phyloP scores from a whole-genome alignment of 2,113 vertebrate species.

The Mobula birostris region DNA sequence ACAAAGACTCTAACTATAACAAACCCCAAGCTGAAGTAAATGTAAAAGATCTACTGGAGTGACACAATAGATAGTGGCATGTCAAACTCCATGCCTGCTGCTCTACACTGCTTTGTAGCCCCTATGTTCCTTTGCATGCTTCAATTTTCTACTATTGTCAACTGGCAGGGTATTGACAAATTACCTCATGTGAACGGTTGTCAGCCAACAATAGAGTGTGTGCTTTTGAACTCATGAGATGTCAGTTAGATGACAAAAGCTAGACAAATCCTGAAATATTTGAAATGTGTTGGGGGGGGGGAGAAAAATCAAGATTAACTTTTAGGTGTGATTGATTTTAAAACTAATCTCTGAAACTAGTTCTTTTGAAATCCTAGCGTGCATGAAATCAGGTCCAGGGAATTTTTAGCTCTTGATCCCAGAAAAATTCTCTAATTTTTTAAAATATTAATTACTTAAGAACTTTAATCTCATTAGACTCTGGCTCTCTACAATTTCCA shows the following conservation, averaged over 20 bases:
- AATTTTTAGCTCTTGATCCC: too few relatives aligned
- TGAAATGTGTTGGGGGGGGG: background rate
- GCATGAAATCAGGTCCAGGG: too few relatives aligned
- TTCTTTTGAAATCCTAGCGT: too few relatives aligned
- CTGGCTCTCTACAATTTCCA: too few relatives aligned
- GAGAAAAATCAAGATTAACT: background rate
- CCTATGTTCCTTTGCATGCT: conserved; percentile 11
- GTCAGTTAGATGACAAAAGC: conserved; percentile 21
- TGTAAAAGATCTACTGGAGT: conserved; percentile 4
- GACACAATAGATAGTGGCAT: background rate
- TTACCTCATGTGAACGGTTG: conserved; percentile 8
- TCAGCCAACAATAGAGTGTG: conserved; percentile 5
- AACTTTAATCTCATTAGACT: too few relatives aligned
- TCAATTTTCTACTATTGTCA: conserved; percentile 6
- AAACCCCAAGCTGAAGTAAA: conserved; percentile 1
- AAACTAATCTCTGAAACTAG: background rate
- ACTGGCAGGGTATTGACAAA: conserved; percentile 16
- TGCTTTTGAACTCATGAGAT: background rate
- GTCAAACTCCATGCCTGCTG: background rate
- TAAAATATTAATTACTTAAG: too few relatives aligned
- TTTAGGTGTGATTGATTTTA: background rate
- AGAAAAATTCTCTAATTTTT: too few relatives aligned
- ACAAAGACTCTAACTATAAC: background rate
- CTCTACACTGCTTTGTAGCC: background rate
- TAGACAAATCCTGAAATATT: background rate